A percentile compares a stretch with the other conserved stretches of the same genome.
phyloP scores from a whole-genome alignment of 1,140 invertebrate genomes.

The Zaprionus gabonicus region DNA sequence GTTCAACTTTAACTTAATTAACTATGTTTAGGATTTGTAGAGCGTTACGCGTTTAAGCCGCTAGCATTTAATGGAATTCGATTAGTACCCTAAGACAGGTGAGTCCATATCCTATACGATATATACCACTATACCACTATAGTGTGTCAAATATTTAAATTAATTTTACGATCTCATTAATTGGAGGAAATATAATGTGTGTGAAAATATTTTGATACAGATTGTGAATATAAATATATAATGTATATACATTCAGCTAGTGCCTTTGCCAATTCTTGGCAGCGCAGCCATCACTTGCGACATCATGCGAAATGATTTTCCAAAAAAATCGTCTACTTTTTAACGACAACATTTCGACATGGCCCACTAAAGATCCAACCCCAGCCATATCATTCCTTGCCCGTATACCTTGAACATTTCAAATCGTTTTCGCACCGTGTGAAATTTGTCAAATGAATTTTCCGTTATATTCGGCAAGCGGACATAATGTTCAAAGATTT shows the following conservation, averaged over 20 bases:
- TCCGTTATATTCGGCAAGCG: slow-evolving; percentile 21
- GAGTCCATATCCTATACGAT: slow-evolving; percentile 32
- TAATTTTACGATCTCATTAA: slow-evolving; percentile 19
- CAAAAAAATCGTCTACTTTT: slow-evolving; percentile 62
- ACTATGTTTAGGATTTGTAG: slow-evolving; percentile 58
- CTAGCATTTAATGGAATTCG: slow-evolving; percentile 80
- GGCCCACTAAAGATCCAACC: slow-evolving; percentile 62
- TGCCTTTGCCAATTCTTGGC: slow-evolving; percentile 40
- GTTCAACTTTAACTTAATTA: slow-evolving; percentile 34
- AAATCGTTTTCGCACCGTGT: slow-evolving; percentile 43
- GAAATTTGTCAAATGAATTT: slow-evolving; percentile 52
- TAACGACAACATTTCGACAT: slow-evolving; percentile 73
- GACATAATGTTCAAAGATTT: slow-evolving; percentile 25
- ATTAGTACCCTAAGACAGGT: slow-evolving; percentile 77
- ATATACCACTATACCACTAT: slow-evolving; percentile 1
- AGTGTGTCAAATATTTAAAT: slow-evolving; percentile 6
- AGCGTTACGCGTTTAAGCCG: slow-evolving; percentile 73
- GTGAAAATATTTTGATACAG: slow-evolving; percentile 18
- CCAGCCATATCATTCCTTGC: slow-evolving; percentile 2
- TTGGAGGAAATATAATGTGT: slow-evolving; percentile 28
- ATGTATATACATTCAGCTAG: not conserved
- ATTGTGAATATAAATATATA: not conserved
- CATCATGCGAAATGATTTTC: slow-evolving; percentile 58
- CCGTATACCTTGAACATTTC: slow-evolving; percentile 41
- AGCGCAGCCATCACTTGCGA: slow-evolving; percentile 36